These are phyloP conservation scores for Lysiphlebus fabarum DNA, from an alignment of 1,140 invertebrate species.

Conservation along the genomic window DNA sequence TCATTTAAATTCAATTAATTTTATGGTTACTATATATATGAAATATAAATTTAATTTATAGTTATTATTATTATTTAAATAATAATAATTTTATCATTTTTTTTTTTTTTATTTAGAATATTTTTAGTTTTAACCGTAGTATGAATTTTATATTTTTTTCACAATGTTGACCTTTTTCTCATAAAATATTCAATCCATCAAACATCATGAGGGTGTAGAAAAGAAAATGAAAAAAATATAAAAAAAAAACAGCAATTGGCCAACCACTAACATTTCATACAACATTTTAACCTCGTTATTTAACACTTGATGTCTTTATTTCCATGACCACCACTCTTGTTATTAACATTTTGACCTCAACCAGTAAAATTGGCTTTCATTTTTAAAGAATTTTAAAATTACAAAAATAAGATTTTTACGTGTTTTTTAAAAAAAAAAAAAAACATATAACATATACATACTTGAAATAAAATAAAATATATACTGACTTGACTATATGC, in stretches of 20 bases:
- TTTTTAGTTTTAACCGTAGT: too few relatives aligned
- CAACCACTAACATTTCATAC: neutral
- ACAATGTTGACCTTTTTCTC: constrained; percentile 35
- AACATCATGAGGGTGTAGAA: constrained; percentile 30
- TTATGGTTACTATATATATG: too few relatives aligned
- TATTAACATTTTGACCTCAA: constrained; percentile 32
- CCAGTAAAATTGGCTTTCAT: constrained; percentile 48
- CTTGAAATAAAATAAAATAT: too few relatives aligned
- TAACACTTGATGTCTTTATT: constrained; percentile 15
- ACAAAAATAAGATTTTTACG: constrained; percentile 30
- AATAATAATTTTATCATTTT: too few relatives aligned
- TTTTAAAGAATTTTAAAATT: constrained; percentile 44
- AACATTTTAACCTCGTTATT: constrained; percentile 20
- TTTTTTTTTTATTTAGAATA: too few relatives aligned
- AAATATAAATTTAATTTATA: too few relatives aligned
- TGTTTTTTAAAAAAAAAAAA: constrained; percentile 4
- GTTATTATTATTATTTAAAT: too few relatives aligned
- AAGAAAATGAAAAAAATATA: constrained; percentile 19
- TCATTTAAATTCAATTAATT: too few relatives aligned
- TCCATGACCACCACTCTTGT: constrained; percentile 29
- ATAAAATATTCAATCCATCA: constrained; percentile 48
- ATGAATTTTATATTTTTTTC: constrained; percentile 2
- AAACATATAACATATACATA: neutral
- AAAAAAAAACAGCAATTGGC: constrained; percentile 5
- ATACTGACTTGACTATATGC: too few relatives aligned